Base-by-base conservation (phyloP, 92 coral and sea anemone genomes). In the Umimayanthus chanpuru region DNA sequence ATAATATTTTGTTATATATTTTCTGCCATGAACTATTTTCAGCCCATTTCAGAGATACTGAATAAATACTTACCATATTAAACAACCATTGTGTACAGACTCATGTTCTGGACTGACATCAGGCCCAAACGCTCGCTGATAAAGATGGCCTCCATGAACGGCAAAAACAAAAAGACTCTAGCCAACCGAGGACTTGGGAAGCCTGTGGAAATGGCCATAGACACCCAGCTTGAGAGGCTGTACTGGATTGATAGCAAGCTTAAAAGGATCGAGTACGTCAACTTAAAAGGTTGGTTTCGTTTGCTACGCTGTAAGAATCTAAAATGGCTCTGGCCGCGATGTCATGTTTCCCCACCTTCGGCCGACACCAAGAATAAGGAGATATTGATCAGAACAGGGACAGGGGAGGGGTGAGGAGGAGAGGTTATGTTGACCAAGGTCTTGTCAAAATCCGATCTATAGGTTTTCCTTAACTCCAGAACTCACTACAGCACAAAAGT, bases 151-250 rank as follows among this genome's bases (percentile, higher is more conserved):
- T 67, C 39, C 8, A 82, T 82, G 86, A 82, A 82, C 53, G 86
- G 86, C 36, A 66, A 70, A 43, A 66, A 36, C 21, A 82, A 70
- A 64, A n/a, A 25, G 36, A 82, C 30, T 7, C 61, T 82, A 38
- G 86, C 67, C 10, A 66, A 66, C 28, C 67, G 5, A 40, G 61
- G 76, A 16, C 61, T 67, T n/a, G 64, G 86, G 30, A 82, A 44
- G 53, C 86, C 86, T 40, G 86, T 82, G 76, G 86, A 82, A 30
- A 56, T 82, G n/a, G 39, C 86, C n/a, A 41, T 82, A 38, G 86
- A 82, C 55, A 7, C 76, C 36, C 61, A 66, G 44, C 64, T 9
- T 4, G 76, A 41, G 15, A 40, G 75, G 10, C 21, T 82, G 61
- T 82, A 82, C 44, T 82, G 86, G 86, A 82, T 82, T 0, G 86